Percentiles rank a stretch among this genome's conserved stretches.
phyloP scores from a whole-genome alignment of 2,113 vertebrate species.

The Tringa solitaria region DNA sequence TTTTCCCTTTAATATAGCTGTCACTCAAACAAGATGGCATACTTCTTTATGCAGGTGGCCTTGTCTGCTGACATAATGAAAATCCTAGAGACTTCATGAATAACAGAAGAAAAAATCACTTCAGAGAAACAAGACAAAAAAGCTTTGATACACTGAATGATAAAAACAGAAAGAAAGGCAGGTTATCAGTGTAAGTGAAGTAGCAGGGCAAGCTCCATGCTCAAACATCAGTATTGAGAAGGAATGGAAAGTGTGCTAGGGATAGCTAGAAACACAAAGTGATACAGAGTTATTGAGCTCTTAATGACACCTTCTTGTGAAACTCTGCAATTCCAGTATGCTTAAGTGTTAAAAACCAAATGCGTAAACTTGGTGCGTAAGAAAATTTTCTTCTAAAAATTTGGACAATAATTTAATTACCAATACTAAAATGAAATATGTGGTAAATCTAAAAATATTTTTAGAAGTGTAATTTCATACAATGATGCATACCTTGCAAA shows the following conservation, averaged over 20 bases:
- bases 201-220: background rate
- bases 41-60: background rate
- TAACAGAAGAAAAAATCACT: background rate
- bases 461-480: background rate
- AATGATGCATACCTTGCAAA: background rate
- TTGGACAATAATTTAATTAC: background rate
- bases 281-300: background rate
- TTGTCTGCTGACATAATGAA: background rate
- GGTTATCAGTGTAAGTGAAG: background rate
- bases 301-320: background rate
- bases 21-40: background rate
- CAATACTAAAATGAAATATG: background rate
- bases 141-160: background rate
- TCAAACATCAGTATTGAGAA: background rate
- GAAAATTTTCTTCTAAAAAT: background rate
- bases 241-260: background rate
- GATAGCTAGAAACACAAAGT: background rate
- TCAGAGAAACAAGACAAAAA: background rate
- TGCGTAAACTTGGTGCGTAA: background rate
- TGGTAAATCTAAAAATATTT: background rate
- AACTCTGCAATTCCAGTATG: background rate
- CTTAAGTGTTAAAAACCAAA: background rate
- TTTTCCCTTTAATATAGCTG: background rate
- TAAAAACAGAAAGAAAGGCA: background rate
- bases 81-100: background rate